A percentile compares a stretch with the other conserved stretches of the same genome.
These are phyloP conservation scores for Athripsodes cinereus DNA, from an alignment of 2,888 invertebrate genomes.

Conservation along the genomic window DNA sequence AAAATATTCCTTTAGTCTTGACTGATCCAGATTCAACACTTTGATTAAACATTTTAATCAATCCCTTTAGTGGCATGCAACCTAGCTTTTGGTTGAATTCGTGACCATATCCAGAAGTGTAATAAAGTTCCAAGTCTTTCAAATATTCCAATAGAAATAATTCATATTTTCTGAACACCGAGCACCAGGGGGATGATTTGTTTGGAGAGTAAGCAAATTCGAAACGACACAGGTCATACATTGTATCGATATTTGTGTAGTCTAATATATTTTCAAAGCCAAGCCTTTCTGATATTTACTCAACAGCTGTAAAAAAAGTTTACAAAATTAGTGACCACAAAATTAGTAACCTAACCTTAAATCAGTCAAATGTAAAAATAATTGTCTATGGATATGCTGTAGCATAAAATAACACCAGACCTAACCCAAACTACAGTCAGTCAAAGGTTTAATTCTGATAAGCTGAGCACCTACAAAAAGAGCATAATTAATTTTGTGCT, in stretches of 20 bases:
- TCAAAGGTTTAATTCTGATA: too few species aligned
- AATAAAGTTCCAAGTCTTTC: constrained; percentile 69
- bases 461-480: too few species aligned
- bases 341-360: too few species aligned
- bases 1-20: constrained; percentile 55
- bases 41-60: constrained; percentile 52
- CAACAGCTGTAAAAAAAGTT: constrained; percentile 38
- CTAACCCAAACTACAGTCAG: too few species aligned
- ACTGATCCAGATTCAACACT: constrained; percentile 29
- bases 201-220: constrained; percentile 64
- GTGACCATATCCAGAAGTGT: constrained; percentile 59
- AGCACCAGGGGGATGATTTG: constrained; percentile 71
- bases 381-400: too few species aligned
- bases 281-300: constrained; percentile 46
- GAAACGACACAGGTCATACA: constrained; percentile 75
- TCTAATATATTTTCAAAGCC: constrained; percentile 40
- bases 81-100: constrained; percentile 59
- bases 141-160: constrained; percentile 66
- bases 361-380: too few species aligned
- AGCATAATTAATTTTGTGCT: too few species aligned
- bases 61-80: constrained; percentile 59
- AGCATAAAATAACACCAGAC: too few species aligned
- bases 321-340: too few species aligned
- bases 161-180: constrained; percentile 61
- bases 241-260: constrained; percentile 47